These are phyloP conservation scores for Fulica atra DNA, from an alignment of 2,113 vertebrate genomes.

Conservation along the genomic window DNA sequence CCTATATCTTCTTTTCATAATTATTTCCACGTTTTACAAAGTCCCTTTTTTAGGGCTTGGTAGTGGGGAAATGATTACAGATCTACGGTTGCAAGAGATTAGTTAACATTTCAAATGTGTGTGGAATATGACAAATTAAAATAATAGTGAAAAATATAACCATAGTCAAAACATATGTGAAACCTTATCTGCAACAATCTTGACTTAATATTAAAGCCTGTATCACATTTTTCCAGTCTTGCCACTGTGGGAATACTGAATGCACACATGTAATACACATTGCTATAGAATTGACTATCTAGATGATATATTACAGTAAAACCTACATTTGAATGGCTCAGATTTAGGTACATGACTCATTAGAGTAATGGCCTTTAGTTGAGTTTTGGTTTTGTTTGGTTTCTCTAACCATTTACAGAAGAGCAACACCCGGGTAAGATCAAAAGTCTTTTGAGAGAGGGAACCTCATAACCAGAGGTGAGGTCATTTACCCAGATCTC, in stretches of 20 bases:
- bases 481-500: not conserved
- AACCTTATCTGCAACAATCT: conserved; percentile 13
- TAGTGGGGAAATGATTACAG: not conserved
- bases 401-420: not conserved
- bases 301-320: not conserved
- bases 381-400: not conserved
- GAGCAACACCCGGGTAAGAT: not conserved
- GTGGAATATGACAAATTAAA: not conserved
- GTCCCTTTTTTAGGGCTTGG: not conserved
- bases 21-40: not conserved
- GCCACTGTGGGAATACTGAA: not conserved
- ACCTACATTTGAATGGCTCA: not conserved
- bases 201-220: conserved; percentile 28
- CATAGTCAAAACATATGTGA: conserved; percentile 43
- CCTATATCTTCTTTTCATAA: not conserved
- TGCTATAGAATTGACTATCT: not conserved
- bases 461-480: not conserved
- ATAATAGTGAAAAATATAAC: not conserved
- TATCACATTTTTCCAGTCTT: not conserved
- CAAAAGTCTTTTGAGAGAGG: not conserved
- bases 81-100: conserved; percentile 17
- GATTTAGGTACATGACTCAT: not conserved
- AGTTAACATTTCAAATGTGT: conserved; percentile 19
- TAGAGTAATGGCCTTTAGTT: not conserved
- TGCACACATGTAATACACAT: not conserved